These are phyloP conservation scores for Chascanopsetta lugubris DNA, from an alignment of 2,113 vertebrate genomes.

Conservation along the genomic window DNA sequence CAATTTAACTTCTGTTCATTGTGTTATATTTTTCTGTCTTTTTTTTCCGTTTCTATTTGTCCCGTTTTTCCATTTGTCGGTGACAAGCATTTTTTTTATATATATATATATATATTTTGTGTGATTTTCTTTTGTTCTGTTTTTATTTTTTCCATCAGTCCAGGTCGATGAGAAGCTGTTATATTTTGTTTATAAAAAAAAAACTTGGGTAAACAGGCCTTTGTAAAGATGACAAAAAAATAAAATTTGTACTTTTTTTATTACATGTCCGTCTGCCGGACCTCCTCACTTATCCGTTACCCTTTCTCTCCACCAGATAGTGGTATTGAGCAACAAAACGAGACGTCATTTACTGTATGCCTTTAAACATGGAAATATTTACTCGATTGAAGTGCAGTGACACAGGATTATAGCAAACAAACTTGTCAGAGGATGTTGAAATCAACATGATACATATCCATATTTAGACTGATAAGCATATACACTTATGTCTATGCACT, in stretches of 20 bases:
- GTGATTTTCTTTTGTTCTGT: conserved; percentile 40
- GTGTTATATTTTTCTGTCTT: conserved; percentile 52
- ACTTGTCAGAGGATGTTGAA: no score
- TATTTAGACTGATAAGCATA: no score
- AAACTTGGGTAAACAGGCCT: conserved; percentile 85
- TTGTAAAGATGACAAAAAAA: conserved; percentile 90
- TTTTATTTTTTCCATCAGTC: conserved; percentile 79
- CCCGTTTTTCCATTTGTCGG: conserved; percentile 49
- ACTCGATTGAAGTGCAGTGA: no score
- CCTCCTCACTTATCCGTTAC: neutral
- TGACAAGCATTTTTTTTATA: conserved; percentile 56
- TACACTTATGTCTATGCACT: no score
- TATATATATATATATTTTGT: conserved; percentile 25
- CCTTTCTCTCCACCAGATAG: conserved; percentile 40
- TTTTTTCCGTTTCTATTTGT: conserved; percentile 43
- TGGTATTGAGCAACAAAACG: conserved; percentile 20
- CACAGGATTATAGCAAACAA: no score
- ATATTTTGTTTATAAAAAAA: conserved; percentile 95
- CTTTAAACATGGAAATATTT: no score
- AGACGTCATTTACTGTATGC: no score
- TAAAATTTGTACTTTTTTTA: conserved; percentile 99
- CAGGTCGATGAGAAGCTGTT: conserved; percentile 93
- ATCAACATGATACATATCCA: no score
- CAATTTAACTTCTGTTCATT: conserved; percentile 48
- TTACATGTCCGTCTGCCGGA: conserved; percentile 41